Evolutionary conservation across 2,113 vertebrate genomes (phyloP).

Genomic region (Catharus minimus): DNA sequence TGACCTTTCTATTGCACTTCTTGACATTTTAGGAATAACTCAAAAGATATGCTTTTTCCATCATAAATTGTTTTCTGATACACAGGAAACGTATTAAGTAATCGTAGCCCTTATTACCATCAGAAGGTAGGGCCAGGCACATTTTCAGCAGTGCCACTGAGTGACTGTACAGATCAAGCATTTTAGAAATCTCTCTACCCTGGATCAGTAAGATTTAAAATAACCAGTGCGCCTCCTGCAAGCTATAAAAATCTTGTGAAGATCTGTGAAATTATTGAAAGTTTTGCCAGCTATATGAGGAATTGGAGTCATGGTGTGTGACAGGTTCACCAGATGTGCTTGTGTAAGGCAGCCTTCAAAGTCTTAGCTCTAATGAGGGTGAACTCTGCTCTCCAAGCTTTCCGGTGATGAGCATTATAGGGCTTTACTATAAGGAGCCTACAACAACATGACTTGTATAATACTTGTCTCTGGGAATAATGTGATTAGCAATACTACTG

Average conservation of each 20-base stretch:
- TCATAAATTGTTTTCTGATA: neutral
- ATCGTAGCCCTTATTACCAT: neutral
- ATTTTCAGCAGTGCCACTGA: neutral
- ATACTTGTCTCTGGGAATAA: slow-evolving; percentile 11
- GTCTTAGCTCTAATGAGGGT: slow-evolving; percentile 18
- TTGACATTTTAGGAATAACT: neutral
- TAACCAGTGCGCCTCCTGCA: neutral
- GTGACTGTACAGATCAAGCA: neutral
- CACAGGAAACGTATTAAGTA: neutral
- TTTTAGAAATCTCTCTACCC: neutral
- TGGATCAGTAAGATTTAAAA: slow-evolving; percentile 21
- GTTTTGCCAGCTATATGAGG: neutral
- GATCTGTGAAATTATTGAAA: slow-evolving; percentile 29
- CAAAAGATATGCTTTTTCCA: neutral
- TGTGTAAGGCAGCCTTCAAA: slow-evolving; percentile 18
- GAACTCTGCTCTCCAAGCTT: slow-evolving; percentile 2
- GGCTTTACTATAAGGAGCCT: slow-evolving; percentile 17
- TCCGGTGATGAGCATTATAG: neutral
- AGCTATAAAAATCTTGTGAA: slow-evolving; percentile 1
- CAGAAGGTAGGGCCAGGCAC: neutral
- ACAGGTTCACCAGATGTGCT: slow-evolving; percentile 8
- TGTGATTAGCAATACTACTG: neutral
- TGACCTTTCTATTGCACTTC: neutral
- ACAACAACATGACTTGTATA: neutral
- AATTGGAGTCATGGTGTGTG: neutral